A percentile compares a stretch with the other conserved stretches of the same genome.
Evolutionary conservation across 2,888 invertebrate species (phyloP).

Genomic region (Clitarchus hookeri): DNA sequence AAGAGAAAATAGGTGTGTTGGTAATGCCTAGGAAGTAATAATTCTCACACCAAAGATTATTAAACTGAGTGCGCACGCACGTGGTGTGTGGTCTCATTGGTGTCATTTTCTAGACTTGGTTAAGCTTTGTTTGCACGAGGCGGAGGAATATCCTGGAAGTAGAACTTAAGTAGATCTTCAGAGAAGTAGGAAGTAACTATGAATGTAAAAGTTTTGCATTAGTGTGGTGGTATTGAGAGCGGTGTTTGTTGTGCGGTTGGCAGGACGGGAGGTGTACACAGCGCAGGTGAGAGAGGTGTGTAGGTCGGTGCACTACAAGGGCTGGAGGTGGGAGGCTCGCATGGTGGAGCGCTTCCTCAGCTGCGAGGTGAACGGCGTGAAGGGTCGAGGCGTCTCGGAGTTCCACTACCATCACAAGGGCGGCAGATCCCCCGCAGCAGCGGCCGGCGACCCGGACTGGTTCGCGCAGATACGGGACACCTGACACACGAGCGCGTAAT

Average conservation of each 20-base stretch:
- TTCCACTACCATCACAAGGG: constrained; percentile 68
- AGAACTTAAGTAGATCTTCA: too few species aligned
- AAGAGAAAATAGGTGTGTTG: too few species aligned
- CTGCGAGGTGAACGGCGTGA: constrained; percentile 64
- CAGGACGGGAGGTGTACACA: constrained; percentile 58
- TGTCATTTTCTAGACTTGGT: too few species aligned
- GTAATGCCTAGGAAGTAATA: too few species aligned
- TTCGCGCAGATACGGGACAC: constrained; percentile 54
- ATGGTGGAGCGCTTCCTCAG: constrained; percentile 67
- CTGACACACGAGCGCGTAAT: too few species aligned
- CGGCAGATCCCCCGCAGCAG: constrained; percentile 59
- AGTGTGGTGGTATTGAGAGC: not conserved
- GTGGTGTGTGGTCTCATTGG: too few species aligned
- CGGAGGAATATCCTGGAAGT: too few species aligned
- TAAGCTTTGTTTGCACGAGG: too few species aligned
- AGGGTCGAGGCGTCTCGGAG: constrained; percentile 73
- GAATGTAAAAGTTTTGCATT: too few species aligned
- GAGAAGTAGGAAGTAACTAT: too few species aligned
- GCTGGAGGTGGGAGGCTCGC: constrained; percentile 69
- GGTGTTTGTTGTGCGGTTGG: not conserved
- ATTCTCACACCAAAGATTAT: too few species aligned
- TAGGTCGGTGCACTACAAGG: constrained; percentile 66
- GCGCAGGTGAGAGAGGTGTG: constrained; percentile 65
- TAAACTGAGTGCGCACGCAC: too few species aligned
- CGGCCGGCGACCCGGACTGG: constrained; percentile 62